A percentile compares a stretch with the other conserved stretches of the same genome.
Conservation (phyloP, 2,888 invertebrate genomes). For the Melieria omissa region DNA sequence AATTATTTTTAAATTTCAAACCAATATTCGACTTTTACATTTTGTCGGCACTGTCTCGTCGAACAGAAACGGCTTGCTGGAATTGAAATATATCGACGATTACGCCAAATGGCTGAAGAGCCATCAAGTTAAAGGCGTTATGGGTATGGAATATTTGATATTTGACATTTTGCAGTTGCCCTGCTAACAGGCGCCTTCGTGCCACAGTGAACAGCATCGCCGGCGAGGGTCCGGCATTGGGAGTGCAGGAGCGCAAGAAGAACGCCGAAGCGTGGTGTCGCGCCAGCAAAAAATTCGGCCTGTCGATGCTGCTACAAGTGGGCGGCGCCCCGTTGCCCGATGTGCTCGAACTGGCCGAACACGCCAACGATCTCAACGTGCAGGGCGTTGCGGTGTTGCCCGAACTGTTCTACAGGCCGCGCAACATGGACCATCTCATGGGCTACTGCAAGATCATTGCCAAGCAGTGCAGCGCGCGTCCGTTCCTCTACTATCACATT, state of each 20-base stretch:
- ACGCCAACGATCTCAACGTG: constrained; percentile 71
- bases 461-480: constrained; percentile 78
- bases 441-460: constrained; percentile 75
- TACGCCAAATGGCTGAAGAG: constrained; percentile 75
- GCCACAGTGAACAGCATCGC: constrained; percentile 77
- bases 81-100: constrained; percentile 69
- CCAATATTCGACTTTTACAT: not conserved
- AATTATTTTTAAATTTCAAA: not conserved
- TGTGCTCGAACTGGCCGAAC: constrained; percentile 75
- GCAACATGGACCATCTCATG: constrained; percentile 71
- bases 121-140: constrained; percentile 73
- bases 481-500: constrained; percentile 85
- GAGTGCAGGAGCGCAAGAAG: constrained; percentile 74
- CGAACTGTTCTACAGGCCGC: constrained; percentile 80
- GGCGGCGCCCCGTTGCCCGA: constrained; percentile 77
- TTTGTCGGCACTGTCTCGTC: not conserved
- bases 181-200: not conserved
- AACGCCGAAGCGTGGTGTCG: constrained; percentile 74
- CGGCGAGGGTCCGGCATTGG: constrained; percentile 79
- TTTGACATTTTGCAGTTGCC: not conserved
- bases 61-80: constrained; percentile 64
- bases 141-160: constrained; percentile 68
- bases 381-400: constrained; percentile 79
- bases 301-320: constrained; percentile 77
- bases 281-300: constrained; percentile 68